Conservation (phyloP, 2,888 invertebrate species). For the Cepaea hortensis region DNA sequence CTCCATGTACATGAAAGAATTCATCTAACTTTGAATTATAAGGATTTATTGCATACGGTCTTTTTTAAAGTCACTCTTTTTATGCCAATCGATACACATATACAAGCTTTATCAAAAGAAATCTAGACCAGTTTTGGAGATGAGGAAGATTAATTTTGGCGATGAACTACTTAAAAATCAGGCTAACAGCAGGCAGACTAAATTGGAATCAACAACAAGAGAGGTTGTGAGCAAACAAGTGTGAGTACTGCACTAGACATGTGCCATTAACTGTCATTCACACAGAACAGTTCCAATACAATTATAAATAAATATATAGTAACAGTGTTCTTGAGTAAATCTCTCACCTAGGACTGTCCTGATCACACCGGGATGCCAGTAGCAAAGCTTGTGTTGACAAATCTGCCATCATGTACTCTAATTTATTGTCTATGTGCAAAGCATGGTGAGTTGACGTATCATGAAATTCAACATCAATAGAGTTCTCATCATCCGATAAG, state of each 20-base stretch:
- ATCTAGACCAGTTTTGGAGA: too few relatives aligned
- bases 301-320: not conserved
- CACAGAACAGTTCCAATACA: not conserved
- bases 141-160: too few relatives aligned
- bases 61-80: too few relatives aligned
- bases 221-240: too few relatives aligned
- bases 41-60: too few relatives aligned
- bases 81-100: too few relatives aligned
- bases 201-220: too few relatives aligned
- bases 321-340: not conserved
- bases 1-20: too few relatives aligned
- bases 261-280: not conserved
- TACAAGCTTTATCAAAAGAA: too few relatives aligned
- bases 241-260: not conserved
- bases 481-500: slow-evolving; percentile 85
- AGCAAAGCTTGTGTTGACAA: slow-evolving; percentile 88
- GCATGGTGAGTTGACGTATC: slow-evolving; percentile 92
- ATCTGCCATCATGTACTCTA: slow-evolving; percentile 91
- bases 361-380: slow-evolving; percentile 81
- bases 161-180: too few relatives aligned
- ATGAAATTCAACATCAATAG: slow-evolving; percentile 96
- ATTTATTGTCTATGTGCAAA: slow-evolving; percentile 90
- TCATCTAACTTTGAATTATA: too few relatives aligned
- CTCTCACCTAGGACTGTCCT: slow-evolving; percentile 80
- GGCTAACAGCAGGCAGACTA: too few relatives aligned